Percentiles rank a stretch among this genome's conserved stretches.
Conservation (phyloP, 2,797 vertebrate species). For the Delichon dasypus region DNA sequence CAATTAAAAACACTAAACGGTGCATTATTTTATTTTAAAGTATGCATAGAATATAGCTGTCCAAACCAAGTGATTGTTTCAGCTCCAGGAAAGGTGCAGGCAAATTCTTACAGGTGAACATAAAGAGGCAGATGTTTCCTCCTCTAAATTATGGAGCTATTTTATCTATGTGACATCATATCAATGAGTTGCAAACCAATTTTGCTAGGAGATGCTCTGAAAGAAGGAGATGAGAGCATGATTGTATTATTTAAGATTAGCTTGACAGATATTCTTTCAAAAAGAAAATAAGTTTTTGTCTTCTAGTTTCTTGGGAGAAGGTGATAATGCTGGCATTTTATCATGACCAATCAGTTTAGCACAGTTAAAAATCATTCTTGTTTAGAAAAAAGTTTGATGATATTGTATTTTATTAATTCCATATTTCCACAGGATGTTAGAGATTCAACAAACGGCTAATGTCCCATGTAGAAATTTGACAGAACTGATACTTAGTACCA, state of each 20-base stretch:
- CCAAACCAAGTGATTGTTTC: neutral
- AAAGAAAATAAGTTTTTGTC: neutral
- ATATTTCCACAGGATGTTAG: slow-evolving; percentile 52
- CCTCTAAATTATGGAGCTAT: neutral
- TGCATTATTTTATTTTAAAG: neutral
- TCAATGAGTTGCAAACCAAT: neutral
- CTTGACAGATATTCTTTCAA: neutral
- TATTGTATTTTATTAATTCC: slow-evolving; percentile 60
- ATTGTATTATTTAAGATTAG: neutral
- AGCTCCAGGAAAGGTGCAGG: neutral
- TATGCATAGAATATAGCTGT: neutral
- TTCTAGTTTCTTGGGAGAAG: neutral
- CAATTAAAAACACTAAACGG: neutral
- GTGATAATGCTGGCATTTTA: neutral
- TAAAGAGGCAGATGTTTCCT: neutral
- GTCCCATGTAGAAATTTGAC: neutral
- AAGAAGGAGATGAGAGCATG: neutral
- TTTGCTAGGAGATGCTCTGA: neutral
- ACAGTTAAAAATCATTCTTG: slow-evolving; percentile 34
- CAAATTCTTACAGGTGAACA: neutral
- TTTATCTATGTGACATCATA: neutral
- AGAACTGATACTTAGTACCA: neutral
- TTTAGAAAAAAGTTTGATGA: slow-evolving; percentile 67
- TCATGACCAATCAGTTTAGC: slow-evolving; percentile 4
- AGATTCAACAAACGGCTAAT: slow-evolving; percentile 53